Percentiles rank a stretch among this genome's conserved stretches.
phyloP scores from a whole-genome alignment of 2,888 invertebrate species.

The Zygaena filipendulae region DNA sequence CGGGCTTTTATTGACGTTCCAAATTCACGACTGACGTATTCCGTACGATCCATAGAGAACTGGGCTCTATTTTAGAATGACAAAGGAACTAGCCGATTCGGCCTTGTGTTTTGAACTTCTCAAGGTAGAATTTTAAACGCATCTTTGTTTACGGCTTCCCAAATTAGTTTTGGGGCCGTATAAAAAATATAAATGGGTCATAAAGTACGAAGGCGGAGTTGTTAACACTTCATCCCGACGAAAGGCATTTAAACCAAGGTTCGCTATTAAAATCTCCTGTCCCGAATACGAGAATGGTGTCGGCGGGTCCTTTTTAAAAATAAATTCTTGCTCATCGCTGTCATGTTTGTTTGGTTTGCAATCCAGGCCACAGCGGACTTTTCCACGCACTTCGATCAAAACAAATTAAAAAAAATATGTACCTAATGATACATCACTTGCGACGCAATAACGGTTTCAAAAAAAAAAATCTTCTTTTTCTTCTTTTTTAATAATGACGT shows the following conservation, averaged over 20 bases:
- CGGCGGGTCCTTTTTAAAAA: not conserved
- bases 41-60: not conserved
- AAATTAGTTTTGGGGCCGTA: not conserved
- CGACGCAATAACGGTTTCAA: no score
- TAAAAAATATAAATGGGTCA: not conserved
- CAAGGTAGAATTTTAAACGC: no score
- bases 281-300: not conserved
- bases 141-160: not conserved
- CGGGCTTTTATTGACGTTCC: conserved; percentile 18
- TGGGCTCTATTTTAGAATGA: not conserved
- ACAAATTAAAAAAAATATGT: no score
- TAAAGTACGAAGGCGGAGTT: not conserved
- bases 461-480: no score
- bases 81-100: not conserved
- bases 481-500: no score
- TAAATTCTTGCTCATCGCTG: not conserved
- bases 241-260: not conserved
- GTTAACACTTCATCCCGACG: not conserved
- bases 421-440: no score
- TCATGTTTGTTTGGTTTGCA: not conserved
- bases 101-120: no score
- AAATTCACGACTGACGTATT: conserved; percentile 18
- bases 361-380: not conserved
- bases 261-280: not conserved
- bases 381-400: no score